Base-by-base conservation (phyloP, 2,113 vertebrate species). In the Sapajus apella region DNA sequence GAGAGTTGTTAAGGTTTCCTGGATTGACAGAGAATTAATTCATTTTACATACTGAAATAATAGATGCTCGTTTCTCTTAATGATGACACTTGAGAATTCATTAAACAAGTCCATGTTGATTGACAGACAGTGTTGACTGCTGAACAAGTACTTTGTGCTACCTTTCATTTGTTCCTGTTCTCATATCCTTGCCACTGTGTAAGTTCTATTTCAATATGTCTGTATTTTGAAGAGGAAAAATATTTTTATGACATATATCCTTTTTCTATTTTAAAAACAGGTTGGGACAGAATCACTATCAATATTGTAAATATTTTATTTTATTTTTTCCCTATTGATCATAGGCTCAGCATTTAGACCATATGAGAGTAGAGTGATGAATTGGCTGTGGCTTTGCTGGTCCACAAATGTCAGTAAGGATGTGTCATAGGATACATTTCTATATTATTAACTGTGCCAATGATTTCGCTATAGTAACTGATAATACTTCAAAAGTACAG, bases 41-140 rank as follows among this genome's bases (percentile, higher is more conserved):
- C 64, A 90, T 45, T 94, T 61, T 37, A 52, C 37, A 70, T 95
- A 92, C 55, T 73, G 79, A 89, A 95, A 8, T 32, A 83, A 66
- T 2, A 93, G 43, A 73, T 50, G 30, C 21, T 85, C 0, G 1
- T 84, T 95, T 91, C 40, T 82, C 55, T 98, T 93, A 45, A 50
- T 72, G 18, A 61, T 8, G 56, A 91, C 81, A 47, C 64, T 23
- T 32, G 90, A 61, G 8, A 81, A 58, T 86, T 95, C 9, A 91
- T 58, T 97, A 86, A 75, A 52, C 89, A 90, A 61, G 72, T 32
- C 45, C 14, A 45, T 55, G 52, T 0, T 93, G 27, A 68, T 20
- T 95, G 97, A 68, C 47, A 45, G 96, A 52, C 47, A 47, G 88
- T 32, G 8, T 20, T 72, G 25, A 84, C 18, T 70, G 73, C 35